Conservation (phyloP, 2,113 vertebrate genomes). For the Protobothrops flavoviridis region DNA sequence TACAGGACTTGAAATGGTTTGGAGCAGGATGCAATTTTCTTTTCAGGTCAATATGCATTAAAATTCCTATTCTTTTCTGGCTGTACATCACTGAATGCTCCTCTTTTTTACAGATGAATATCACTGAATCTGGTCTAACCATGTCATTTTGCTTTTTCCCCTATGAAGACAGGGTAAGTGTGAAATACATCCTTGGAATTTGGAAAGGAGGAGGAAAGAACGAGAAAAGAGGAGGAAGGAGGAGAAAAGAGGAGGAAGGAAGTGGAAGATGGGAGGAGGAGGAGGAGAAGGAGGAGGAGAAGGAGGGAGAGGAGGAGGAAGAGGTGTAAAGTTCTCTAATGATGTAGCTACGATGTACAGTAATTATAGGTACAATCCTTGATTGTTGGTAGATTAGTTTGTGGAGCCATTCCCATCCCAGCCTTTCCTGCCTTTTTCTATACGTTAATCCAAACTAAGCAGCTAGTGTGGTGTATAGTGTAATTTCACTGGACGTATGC, state of each 20-base stretch:
- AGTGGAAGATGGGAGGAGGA: background rate
- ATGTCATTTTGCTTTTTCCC: background rate
- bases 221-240: background rate
- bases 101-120: background rate
- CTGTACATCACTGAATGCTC: background rate
- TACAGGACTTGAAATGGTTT: background rate
- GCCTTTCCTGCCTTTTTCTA: background rate
- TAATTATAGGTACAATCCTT: background rate
- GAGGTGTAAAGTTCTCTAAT: background rate
- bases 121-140: background rate
- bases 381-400: background rate
- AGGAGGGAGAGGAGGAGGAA: background rate
- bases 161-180: background rate
- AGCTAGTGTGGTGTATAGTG: background rate
- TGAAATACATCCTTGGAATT: background rate
- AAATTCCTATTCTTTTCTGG: background rate
- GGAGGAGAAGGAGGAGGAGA: background rate
- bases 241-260: background rate
- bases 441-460: background rate
- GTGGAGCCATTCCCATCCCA: background rate
- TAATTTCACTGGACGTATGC: background rate
- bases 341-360: background rate
- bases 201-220: background rate
- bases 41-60: background rate
- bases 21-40: background rate